phyloP scores from a whole-genome alignment of 1,140 invertebrate genomes.

The Scylla paramamosain region DNA sequence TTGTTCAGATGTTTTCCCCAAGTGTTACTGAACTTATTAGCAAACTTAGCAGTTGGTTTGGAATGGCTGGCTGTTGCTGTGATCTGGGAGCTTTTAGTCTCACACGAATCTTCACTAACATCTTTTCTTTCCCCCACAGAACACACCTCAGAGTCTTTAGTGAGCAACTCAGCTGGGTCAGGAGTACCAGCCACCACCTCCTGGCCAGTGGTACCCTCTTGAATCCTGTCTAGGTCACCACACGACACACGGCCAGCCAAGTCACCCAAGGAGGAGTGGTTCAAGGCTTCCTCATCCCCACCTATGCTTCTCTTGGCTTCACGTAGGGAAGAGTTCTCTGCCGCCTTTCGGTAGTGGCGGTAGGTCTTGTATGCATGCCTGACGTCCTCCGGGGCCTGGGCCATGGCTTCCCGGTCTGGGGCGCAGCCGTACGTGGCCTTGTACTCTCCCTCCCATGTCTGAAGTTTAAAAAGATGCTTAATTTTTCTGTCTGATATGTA shows the following conservation, averaged over 20 bases:
- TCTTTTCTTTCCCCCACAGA: not conserved
- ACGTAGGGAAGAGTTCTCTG: not conserved
- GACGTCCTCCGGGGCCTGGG: constrained; percentile 62
- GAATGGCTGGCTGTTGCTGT: not conserved
- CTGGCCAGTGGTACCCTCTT: not conserved
- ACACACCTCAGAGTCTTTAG: not conserved
- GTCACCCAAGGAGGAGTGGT: no score
- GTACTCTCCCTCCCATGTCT: constrained; percentile 75
- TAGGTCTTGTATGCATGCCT: constrained; percentile 71
- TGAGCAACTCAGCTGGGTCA: not conserved
- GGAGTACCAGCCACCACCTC: not conserved
- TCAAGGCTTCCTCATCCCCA: not conserved
- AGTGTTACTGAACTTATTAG: not conserved
- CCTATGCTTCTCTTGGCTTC: not conserved
- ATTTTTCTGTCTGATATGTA: no score
- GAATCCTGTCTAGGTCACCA: no score
- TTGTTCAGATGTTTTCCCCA: constrained; percentile 69
- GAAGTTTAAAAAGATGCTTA: not conserved
- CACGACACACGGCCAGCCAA: not conserved
- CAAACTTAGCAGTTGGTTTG: not conserved
- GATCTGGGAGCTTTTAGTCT: no score
- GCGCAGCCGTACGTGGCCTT: constrained; percentile 12
- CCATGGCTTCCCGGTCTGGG: constrained; percentile 65
- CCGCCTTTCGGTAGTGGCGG: constrained; percentile 55
- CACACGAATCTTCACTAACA: not conserved